These are phyloP conservation scores for Caenorhabditis remanei DNA, from an alignment of 1,140 invertebrate species.

Conservation along the genomic window DNA sequence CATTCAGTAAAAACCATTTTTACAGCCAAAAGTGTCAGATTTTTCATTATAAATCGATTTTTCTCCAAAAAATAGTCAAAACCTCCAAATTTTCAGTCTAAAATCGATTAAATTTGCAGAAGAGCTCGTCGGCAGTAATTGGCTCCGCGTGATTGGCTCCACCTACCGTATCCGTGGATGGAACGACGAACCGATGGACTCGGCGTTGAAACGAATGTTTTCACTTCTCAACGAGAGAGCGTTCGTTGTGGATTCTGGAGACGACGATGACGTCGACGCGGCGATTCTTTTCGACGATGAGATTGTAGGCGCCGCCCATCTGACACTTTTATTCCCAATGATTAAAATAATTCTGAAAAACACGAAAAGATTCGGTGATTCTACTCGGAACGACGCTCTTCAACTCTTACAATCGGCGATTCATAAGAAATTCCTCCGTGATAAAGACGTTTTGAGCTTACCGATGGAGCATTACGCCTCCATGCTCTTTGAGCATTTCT, in stretches of 20 bases:
- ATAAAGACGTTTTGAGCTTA: constrained; percentile 44
- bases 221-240: constrained; percentile 59
- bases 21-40: too few species aligned
- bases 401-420: constrained; percentile 58
- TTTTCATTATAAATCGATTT: too few species aligned
- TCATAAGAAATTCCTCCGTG: constrained; percentile 52
- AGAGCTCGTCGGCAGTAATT: constrained; percentile 50
- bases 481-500: constrained; percentile 44
- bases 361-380: neutral
- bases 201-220: constrained; percentile 57
- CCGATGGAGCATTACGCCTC: constrained; percentile 53
- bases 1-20: too few species aligned
- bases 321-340: constrained; percentile 59
- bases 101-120: constrained; percentile 15
- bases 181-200: constrained; percentile 44
- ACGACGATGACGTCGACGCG: constrained; percentile 54
- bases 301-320: constrained; percentile 57
- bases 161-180: constrained; percentile 28
- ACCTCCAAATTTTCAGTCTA: too few species aligned
- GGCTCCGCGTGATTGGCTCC: constrained; percentile 52
- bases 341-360: constrained; percentile 56
- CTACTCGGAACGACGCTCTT: constrained; percentile 21
- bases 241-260: constrained; percentile 62
- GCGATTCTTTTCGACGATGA: constrained; percentile 48
- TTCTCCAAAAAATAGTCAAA: too few species aligned